Conservation (phyloP, 2,888 invertebrate genomes). For the Scaptomyza caliginosa region DNA sequence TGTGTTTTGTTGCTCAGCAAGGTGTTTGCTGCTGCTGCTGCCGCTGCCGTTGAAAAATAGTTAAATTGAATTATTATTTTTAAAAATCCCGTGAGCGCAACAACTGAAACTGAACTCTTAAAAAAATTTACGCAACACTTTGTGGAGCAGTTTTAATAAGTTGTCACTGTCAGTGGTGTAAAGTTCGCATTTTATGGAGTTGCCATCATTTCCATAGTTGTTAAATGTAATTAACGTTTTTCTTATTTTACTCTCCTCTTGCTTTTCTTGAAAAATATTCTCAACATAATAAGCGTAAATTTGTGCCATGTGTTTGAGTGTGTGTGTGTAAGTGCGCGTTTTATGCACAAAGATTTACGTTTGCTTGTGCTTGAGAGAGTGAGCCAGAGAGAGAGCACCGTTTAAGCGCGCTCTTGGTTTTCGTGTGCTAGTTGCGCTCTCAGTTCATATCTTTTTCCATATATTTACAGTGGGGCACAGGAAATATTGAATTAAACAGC, state of each 20-base stretch:
- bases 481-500: conserved; percentile 39
- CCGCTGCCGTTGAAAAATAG: conserved; percentile 63
- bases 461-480: conserved; percentile 46
- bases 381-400: conserved; percentile 27
- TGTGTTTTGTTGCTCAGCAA: conserved; percentile 56
- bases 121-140: conserved; percentile 39
- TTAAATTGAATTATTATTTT: conserved; percentile 67
- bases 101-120: conserved; percentile 10
- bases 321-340: conserved; percentile 22
- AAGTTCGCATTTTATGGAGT: conserved; percentile 9
- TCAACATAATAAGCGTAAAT: conserved; percentile 78
- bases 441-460: conserved; percentile 53
- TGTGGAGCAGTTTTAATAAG: conserved; percentile 4
- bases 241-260: conserved; percentile 49
- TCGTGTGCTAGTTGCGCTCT: conserved; percentile 50
- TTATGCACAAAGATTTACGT: conserved; percentile 12
- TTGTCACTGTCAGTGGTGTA: not conserved
- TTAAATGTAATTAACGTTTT: conserved; percentile 59
- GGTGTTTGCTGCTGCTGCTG: conserved; percentile 40
- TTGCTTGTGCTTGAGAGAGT: conserved; percentile 11
- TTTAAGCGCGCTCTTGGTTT: conserved; percentile 37
- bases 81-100: conserved; percentile 42
- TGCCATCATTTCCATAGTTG: conserved; percentile 20
- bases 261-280: conserved; percentile 69
- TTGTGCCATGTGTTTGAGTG: conserved; percentile 40